Conservation (phyloP, 2,888 invertebrate species). For the Pedicia rivosa region DNA sequence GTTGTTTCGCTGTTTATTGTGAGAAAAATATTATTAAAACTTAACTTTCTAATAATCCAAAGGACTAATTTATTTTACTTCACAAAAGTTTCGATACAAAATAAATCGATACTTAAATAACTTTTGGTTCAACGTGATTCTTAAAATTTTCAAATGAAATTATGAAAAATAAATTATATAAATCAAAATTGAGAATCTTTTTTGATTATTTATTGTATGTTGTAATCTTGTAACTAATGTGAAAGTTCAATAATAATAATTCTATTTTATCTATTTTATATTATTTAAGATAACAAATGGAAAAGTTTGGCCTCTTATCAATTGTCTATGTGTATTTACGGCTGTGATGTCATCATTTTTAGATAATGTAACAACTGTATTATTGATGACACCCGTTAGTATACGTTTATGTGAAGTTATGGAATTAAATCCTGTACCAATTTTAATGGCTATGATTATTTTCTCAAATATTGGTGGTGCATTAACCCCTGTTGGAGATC, state of each 20-base stretch:
- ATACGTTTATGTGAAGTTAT: slow-evolving; percentile 79
- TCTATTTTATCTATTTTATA: too few species aligned
- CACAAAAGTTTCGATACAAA: too few species aligned
- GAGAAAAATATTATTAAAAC: background rate
- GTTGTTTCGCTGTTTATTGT: too few species aligned
- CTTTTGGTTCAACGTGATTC: too few species aligned
- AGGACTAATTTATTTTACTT: too few species aligned
- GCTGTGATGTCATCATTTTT: slow-evolving; percentile 53
- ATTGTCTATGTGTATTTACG: slow-evolving; percentile 51
- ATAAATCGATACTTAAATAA: too few species aligned
- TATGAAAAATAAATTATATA: too few species aligned
- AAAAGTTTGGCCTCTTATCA: slow-evolving; percentile 56
- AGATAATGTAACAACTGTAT: slow-evolving; percentile 64
- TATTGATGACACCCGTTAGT: slow-evolving; percentile 61
- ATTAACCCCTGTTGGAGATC: slow-evolving; percentile 81
- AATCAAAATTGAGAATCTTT: too few species aligned
- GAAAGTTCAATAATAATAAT: too few species aligned
- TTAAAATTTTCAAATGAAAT: background rate
- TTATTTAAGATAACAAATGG: slow-evolving; percentile 48
- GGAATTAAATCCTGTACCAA: slow-evolving; percentile 73
- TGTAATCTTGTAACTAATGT: too few species aligned
- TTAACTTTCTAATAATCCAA: background rate
- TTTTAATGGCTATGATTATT: slow-evolving; percentile 74
- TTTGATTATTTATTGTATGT: background rate
- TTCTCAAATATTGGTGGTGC: slow-evolving; percentile 87